Evolutionary conservation across 2,888 invertebrate genomes (phyloP).

Genomic region (Fissipunctia ypsillon): DNA sequence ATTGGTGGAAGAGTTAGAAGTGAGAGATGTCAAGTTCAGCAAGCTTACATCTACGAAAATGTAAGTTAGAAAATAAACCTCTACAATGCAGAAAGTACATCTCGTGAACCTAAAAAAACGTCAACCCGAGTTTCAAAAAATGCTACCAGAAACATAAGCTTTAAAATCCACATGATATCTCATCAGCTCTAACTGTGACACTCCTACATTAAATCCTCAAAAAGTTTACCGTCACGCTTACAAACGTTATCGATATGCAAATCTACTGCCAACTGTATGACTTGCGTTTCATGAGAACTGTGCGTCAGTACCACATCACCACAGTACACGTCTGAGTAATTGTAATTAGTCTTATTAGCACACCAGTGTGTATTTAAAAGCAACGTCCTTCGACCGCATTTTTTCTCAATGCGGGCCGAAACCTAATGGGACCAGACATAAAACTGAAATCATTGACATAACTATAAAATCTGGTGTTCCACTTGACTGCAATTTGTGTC

Average conservation of each 20-base stretch:
- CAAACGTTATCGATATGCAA: conserved; percentile 38
- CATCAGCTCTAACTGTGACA: too few relatives aligned
- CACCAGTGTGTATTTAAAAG: conserved; percentile 54
- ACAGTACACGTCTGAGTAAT: conserved; percentile 38
- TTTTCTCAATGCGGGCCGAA: conserved; percentile 61
- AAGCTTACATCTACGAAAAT: too few relatives aligned
- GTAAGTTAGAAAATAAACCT: too few relatives aligned
- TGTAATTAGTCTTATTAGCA: conserved; percentile 52
- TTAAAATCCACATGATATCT: too few relatives aligned
- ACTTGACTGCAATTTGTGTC: conserved; percentile 57
- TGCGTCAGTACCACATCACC: conserved; percentile 36
- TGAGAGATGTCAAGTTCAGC: too few relatives aligned
- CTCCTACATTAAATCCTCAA: too few relatives aligned
- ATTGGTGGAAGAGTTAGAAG: neutral
- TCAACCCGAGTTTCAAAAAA: too few relatives aligned
- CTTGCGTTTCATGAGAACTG: conserved; percentile 40
- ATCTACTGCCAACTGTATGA: conserved; percentile 36
- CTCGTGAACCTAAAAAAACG: too few relatives aligned
- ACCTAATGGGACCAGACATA: conserved; percentile 44
- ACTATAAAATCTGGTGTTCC: conserved; percentile 57
- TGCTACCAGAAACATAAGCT: too few relatives aligned
- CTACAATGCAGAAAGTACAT: too few relatives aligned
- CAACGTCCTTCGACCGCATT: conserved; percentile 64
- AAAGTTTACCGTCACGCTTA: conserved; percentile 8
- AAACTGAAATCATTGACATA: conserved; percentile 62